Percentiles rank a stretch among this genome's conserved stretches.
Conservation (phyloP, 2,888 invertebrate genomes). For the Vandiemenella viatica region DNA sequence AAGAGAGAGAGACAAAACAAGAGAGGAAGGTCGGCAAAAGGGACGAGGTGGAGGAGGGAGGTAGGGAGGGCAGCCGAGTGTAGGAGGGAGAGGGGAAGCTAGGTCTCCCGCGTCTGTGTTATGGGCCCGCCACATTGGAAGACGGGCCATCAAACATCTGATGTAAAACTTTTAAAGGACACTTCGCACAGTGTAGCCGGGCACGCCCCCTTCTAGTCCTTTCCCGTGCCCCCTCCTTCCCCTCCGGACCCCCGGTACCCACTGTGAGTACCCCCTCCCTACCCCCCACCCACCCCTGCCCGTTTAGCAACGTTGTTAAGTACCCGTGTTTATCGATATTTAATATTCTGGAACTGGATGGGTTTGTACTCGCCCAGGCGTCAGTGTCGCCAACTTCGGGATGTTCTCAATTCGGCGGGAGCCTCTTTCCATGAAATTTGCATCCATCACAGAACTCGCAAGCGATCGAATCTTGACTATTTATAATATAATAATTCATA, state of each 20-base stretch:
- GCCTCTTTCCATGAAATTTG: too few species aligned
- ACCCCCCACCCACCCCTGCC: neutral
- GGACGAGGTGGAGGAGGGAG: neutral
- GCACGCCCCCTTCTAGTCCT: neutral
- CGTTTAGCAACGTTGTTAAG: neutral
- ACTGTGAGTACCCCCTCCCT: too few species aligned
- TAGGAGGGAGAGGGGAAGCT: too few species aligned
- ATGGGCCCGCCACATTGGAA: neutral
- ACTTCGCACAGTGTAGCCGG: neutral
- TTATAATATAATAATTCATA: too few species aligned
- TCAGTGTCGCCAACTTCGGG: too few species aligned
- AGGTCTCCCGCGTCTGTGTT: neutral
- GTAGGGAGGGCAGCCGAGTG: neutral
- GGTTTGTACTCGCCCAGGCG: too few species aligned
- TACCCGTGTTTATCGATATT: neutral
- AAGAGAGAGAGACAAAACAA: neutral
- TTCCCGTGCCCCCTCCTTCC: neutral
- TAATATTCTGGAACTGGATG: too few species aligned
- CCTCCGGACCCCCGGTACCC: neutral
- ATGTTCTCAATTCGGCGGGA: too few species aligned
- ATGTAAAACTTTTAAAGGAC: neutral
- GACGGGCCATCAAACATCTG: neutral
- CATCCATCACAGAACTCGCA: too few species aligned
- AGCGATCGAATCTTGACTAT: too few species aligned
- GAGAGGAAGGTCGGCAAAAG: neutral